A percentile compares a stretch with the other conserved stretches of the same genome.
These are phyloP conservation scores for Rapana venosa DNA, from an alignment of 2,888 invertebrate genomes.

Conservation along the genomic window DNA sequence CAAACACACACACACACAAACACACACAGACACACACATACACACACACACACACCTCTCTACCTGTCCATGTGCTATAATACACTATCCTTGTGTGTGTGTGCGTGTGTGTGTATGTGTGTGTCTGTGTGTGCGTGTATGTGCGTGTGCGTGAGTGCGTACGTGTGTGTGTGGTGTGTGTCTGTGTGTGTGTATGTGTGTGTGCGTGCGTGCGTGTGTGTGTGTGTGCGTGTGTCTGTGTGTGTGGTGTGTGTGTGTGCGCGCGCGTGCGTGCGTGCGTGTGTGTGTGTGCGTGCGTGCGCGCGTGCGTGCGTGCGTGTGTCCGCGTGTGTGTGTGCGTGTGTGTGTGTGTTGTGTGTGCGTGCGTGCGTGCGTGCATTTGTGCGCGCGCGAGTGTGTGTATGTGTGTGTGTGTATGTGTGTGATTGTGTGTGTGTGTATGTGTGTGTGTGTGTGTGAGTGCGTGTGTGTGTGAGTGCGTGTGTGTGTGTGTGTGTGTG, in stretches of 20 bases:
- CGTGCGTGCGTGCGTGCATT: neutral
- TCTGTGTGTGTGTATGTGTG: neutral
- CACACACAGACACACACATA: too few relatives aligned
- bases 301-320: too few relatives aligned
- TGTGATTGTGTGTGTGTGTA: neutral
- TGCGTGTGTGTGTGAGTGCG: neutral
- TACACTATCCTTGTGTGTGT: too few relatives aligned
- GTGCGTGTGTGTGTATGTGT: neutral
- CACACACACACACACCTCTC: too few relatives aligned
- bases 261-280: neutral
- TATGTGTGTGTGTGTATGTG: neutral
- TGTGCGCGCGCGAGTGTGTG: neutral
- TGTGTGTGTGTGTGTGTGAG: neutral
- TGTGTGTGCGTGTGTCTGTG: too few relatives aligned
- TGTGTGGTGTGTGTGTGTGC: neutral
- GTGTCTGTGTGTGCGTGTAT: neutral
- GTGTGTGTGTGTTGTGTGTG: neutral
- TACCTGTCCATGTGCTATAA: too few relatives aligned
- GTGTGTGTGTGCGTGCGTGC: neutral
- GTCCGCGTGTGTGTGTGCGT: neutral
- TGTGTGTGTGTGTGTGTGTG: neutral
- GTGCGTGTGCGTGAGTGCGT: neutral
- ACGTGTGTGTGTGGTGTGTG: neutral
- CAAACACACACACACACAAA: too few relatives aligned
- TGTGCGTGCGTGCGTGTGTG: neutral